Evolutionary conservation across 2,113 vertebrate genomes (phyloP).

Genomic region (Tricholaema leucomelas): DNA sequence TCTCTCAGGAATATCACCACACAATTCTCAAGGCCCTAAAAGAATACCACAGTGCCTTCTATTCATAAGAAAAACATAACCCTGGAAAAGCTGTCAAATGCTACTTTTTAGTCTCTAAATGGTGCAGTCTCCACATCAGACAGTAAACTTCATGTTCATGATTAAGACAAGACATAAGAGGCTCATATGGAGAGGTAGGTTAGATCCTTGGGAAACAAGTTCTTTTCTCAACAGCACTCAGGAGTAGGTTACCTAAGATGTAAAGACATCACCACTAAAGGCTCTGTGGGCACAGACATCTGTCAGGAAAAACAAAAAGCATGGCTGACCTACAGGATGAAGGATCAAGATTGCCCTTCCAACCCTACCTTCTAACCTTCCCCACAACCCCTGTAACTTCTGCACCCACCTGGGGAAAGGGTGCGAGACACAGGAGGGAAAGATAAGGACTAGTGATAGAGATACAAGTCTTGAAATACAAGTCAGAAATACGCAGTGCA

Average conservation of each 20-base stretch:
- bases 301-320: neutral
- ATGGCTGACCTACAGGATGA: neutral
- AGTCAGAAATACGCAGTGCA: neutral
- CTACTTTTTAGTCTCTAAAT: neutral
- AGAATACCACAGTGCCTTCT: neutral
- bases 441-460: neutral
- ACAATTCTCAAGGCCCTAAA: neutral
- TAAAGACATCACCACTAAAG: neutral
- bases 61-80: neutral
- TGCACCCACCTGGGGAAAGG: neutral
- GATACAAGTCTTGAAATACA: neutral
- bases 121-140: neutral
- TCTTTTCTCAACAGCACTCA: neutral
- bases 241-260: neutral
- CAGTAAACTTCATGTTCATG: neutral
- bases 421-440: neutral
- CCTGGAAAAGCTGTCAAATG: neutral
- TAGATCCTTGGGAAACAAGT: neutral
- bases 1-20: neutral
- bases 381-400: neutral
- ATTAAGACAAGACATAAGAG: neutral
- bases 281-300: rapidly evolving
- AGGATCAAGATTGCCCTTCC: neutral
- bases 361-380: neutral
- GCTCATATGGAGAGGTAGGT: neutral